Percentiles rank a stretch among this genome's conserved stretches.
phyloP scores from a whole-genome alignment of 2,113 vertebrate species.

The Pteropus alecto region DNA sequence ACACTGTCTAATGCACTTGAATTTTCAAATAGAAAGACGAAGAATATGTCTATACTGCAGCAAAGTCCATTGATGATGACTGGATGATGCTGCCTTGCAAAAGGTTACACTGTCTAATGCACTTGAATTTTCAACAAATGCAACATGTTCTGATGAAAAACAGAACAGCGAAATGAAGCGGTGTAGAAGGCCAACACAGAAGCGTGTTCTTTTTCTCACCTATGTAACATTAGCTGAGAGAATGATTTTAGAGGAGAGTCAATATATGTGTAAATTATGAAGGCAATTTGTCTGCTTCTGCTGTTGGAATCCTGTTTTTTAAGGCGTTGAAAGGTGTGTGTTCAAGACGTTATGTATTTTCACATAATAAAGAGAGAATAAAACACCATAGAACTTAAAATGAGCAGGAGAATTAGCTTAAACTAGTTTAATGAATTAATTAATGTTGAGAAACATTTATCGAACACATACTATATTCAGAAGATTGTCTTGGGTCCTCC shows the following conservation, averaged over 20 bases:
- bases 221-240: neutral
- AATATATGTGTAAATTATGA: neutral
- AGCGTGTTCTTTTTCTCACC: neutral
- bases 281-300: neutral
- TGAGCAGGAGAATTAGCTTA: neutral
- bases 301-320: neutral
- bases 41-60: neutral
- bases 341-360: neutral
- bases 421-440: neutral
- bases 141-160: neutral
- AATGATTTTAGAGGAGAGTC: neutral
- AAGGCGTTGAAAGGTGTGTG: neutral
- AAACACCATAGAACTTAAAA: neutral
- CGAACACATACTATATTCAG: neutral
- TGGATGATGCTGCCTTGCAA: neutral
- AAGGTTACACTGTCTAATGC: neutral
- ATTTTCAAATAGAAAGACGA: constrained; percentile 24
- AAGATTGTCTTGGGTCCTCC: neutral
- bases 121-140: neutral
- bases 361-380: neutral
- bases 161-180: neutral
- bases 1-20: too few species aligned
- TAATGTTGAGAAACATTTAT: neutral
- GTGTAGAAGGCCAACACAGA: neutral
- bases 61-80: neutral